Evolutionary conservation across 2,797 vertebrate species (phyloP), one percentile per base, ranked within the genome.

Genomic region (Margarornis squamiger): DNA sequence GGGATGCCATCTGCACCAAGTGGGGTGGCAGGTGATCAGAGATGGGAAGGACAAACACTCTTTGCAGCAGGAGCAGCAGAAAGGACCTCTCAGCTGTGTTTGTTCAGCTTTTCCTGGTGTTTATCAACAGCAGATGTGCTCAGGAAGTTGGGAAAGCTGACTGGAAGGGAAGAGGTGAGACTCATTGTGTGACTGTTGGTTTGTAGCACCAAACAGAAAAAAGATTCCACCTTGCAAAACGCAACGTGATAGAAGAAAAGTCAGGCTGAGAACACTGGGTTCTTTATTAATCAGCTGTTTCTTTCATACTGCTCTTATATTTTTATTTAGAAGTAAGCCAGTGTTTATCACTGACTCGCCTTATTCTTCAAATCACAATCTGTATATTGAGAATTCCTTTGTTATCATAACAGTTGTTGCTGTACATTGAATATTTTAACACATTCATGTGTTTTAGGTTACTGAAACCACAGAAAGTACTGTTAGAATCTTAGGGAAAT

Each of bases 41-140:
- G 94, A 94, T 80, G 78, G 83, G 76, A 52, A 97, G 76, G 92
- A 77, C 96, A 98, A 97, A 98, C 88, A 97, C 88, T 73, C 72
- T 80, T 84, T 96, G 79, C 94, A 95, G 70, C 67, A 38, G 89
- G 70, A 92, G 67, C 87, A 85, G 77, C 79, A 91, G 38, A 79
- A 81, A 93, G 75, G 92, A 76, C 90, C 91, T 96, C 96, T 71
- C 90, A 59, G 80, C 86, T 63, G 48, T 98, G 96, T 98, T 98
- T 97, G 95, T 93, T 98, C 96, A 90, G 27, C 66, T 55, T 98
- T 97, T 92, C 94, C 86, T 75, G 15, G 80, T 52, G 90, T 94
- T 97, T 97, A 95, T 95, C 97, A 97, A 61, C 86, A 97, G 97
- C 98, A 98, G 97, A 97, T 97, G 97, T 95, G 97, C 94, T 96